Evolutionary conservation across 2,888 invertebrate species (phyloP).

Genomic region (Cordilura impudica): DNA sequence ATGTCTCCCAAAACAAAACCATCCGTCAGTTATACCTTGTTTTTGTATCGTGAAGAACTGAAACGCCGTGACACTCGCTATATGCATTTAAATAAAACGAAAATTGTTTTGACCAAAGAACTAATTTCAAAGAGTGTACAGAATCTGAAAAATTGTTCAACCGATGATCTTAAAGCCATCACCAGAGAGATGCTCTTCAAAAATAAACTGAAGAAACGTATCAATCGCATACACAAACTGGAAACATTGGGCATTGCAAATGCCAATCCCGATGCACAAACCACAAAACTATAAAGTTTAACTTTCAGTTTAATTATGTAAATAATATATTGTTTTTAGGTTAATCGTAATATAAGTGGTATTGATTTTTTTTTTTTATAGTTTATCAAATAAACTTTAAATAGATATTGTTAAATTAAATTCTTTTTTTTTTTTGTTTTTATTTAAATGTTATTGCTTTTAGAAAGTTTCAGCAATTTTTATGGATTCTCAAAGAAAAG

Average conservation of each 20-base stretch:
- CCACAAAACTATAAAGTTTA: conserved; percentile 11
- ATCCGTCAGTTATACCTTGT: conserved; percentile 51
- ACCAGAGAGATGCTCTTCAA: conserved; percentile 69
- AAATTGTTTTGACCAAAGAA: conserved; percentile 67
- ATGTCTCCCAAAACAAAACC: background rate
- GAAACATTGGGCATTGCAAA: conserved; percentile 11
- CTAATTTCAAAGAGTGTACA: conserved; percentile 66
- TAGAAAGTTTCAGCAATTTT: too few relatives aligned
- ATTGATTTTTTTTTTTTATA: too few relatives aligned
- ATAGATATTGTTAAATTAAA: too few relatives aligned
- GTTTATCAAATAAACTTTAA: conserved; percentile 32
- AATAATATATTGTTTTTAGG: background rate
- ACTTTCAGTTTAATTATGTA: background rate
- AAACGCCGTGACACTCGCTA: conserved; percentile 63
- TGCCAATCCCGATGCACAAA: conserved; percentile 8
- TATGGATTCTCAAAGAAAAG: too few relatives aligned
- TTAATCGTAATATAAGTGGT: too few relatives aligned
- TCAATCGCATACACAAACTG: conserved; percentile 28
- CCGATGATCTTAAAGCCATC: conserved; percentile 67
- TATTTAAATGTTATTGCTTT: too few relatives aligned
- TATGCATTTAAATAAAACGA: conserved; percentile 66
- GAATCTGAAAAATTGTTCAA: conserved; percentile 54
- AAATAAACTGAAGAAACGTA: conserved; percentile 66
- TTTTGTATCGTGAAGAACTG: conserved; percentile 68
- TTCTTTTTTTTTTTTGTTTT: too few relatives aligned